phyloP scores from a whole-genome alignment of 2,888 invertebrate species.

The Cheilosia grossa region DNA sequence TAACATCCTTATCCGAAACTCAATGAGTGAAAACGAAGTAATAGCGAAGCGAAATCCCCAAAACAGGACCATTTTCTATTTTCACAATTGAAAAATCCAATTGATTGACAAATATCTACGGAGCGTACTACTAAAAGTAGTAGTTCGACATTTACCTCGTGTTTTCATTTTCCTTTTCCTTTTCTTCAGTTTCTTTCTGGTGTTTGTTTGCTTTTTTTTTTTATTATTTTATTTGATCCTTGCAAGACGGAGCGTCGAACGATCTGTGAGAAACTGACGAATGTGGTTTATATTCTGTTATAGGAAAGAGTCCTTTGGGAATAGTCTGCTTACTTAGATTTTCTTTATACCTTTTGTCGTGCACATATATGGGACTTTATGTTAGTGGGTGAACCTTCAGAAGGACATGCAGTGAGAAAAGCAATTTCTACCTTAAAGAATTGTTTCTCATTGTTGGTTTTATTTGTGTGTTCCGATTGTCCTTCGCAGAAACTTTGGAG shows the following conservation, averaged over 20 bases:
- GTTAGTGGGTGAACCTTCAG: conserved; percentile 1
- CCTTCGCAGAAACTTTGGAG: conserved; percentile 38
- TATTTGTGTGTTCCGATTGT: conserved; percentile 62
- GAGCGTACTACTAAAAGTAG: conserved; percentile 26
- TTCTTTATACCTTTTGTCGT: conserved; percentile 23
- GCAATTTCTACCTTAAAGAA: conserved; percentile 69
- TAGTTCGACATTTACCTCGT: conserved; percentile 27
- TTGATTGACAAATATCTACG: conserved; percentile 69
- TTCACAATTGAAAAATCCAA: conserved; percentile 74
- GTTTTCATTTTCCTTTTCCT: conserved; percentile 2
- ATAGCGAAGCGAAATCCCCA: conserved; percentile 23
- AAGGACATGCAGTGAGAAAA: conserved; percentile 59
- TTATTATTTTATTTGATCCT: conserved; percentile 51
- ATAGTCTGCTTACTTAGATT: conserved; percentile 47
- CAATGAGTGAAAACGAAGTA: conserved; percentile 58
- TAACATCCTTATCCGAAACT: conserved; percentile 41
- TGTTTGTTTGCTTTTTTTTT: conserved; percentile 9
- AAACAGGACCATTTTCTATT: conserved; percentile 66
- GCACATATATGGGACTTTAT: not conserved
- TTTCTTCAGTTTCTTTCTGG: not conserved
- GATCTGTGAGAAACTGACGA: conserved; percentile 60
- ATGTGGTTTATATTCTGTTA: conserved; percentile 48
- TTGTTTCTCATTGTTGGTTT: conserved; percentile 69
- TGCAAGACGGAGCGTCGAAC: conserved; percentile 13
- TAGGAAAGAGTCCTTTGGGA: conserved; percentile 42